Conservation (phyloP, 2,113 vertebrate species). For the Bubalus kerabau region DNA sequence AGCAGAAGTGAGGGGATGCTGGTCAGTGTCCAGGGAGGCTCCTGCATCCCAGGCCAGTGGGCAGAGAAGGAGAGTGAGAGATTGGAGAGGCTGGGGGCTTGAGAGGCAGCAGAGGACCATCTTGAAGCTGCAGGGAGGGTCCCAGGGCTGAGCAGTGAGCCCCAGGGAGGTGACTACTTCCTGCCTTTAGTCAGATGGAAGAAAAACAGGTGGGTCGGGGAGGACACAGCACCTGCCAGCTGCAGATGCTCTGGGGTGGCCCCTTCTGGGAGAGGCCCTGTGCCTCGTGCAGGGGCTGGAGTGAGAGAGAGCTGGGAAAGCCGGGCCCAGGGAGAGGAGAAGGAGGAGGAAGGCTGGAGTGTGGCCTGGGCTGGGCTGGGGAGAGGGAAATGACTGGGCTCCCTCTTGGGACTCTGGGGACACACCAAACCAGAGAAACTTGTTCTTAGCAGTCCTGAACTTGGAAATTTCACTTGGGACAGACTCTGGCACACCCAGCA, state of each 20-base stretch:
- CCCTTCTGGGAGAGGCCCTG: background rate
- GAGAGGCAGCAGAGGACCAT: background rate
- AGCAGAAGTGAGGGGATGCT: background rate
- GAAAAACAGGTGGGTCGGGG: background rate
- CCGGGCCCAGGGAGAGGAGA: background rate
- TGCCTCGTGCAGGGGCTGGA: background rate
- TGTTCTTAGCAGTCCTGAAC: conserved; percentile 50
- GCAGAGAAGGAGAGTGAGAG: background rate
- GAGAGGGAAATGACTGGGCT: background rate
- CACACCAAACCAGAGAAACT: conserved; percentile 71
- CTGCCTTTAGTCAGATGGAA: background rate
- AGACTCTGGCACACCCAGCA: conserved; percentile 51
- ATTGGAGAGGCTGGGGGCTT: fast-evolving
- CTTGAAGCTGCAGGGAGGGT: background rate
- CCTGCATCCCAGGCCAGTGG: background rate
- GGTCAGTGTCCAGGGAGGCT: background rate
- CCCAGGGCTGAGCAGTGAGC: background rate
- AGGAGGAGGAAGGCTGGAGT: background rate
- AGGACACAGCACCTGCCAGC: background rate
- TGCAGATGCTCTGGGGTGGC: background rate
- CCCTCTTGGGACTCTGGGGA: background rate
- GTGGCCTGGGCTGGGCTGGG: background rate
- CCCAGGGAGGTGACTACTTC: background rate
- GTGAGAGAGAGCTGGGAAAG: background rate
- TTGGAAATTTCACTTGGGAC: conserved; percentile 36